Evolutionary conservation across 2,888 invertebrate species (phyloP).

Genomic region (Cantharis lateralis): DNA sequence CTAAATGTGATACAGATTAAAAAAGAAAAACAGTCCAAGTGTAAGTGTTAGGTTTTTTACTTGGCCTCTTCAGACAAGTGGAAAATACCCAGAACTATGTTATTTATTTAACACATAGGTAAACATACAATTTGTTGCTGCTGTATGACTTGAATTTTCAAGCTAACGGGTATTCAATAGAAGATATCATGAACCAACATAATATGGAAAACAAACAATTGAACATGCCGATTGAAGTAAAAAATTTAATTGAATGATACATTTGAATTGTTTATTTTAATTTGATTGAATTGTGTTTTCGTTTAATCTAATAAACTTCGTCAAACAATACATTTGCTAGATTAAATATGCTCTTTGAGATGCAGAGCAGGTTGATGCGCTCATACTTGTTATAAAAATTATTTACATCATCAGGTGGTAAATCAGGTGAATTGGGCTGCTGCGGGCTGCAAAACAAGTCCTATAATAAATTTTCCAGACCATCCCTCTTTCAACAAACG

Average conservation of each 20-base stretch:
- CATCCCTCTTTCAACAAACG: not conserved
- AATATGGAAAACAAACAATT: not conserved
- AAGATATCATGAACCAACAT: not conserved
- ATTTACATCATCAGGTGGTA: not conserved
- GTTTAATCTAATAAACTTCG: not conserved
- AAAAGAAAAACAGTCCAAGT: not conserved
- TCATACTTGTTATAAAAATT: not conserved
- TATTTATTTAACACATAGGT: constrained; percentile 15
- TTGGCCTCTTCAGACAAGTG: constrained; percentile 17
- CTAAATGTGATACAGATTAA: not conserved
- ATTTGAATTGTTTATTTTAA: not conserved
- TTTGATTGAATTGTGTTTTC: not conserved
- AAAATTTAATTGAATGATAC: not conserved
- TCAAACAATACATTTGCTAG: not conserved
- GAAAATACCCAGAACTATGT: constrained; percentile 12
- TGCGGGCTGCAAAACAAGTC: not conserved
- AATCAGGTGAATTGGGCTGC: not conserved
- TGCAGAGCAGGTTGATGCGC: not conserved
- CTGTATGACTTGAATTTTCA: not conserved
- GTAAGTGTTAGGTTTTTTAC: constrained; percentile 14
- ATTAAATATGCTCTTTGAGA: not conserved
- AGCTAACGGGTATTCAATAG: not conserved
- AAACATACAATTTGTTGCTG: constrained; percentile 1
- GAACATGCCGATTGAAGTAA: not conserved
- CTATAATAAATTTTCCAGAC: not conserved